These are phyloP conservation scores for Magallana nippona DNA, from an alignment of 2,888 invertebrate genomes.

Conservation along the genomic window DNA sequence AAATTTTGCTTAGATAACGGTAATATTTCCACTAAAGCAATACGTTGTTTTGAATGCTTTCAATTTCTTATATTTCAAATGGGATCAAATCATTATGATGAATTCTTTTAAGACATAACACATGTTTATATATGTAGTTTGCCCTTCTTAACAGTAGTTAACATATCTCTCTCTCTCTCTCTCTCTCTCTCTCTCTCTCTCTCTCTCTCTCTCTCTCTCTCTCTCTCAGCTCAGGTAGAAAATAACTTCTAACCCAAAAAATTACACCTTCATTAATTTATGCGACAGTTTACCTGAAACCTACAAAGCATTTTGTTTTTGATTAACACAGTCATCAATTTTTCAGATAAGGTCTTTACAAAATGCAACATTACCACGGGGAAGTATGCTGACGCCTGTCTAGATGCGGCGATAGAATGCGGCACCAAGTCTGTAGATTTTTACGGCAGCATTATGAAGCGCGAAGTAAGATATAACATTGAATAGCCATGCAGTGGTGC, in stretches of 20 bases:
- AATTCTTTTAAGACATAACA: no score
- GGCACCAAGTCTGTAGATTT: constrained; percentile 72
- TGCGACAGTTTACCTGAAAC: no score
- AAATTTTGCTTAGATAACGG: constrained; percentile 67
- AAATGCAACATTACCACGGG: constrained; percentile 66
- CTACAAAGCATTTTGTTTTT: neutral
- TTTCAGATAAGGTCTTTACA: constrained; percentile 57
- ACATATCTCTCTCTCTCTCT: neutral
- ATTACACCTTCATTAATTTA: no score
- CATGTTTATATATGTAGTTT: no score
- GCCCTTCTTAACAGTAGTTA: no score
- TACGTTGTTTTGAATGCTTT: no score
- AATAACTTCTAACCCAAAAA: no score
- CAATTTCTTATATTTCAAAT: no score
- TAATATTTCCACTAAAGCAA: constrained; percentile 16
- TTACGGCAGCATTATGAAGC: constrained; percentile 70
- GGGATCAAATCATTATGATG: no score
- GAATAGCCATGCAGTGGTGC: neutral
- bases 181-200: neutral
- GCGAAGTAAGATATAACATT: constrained; percentile 56
- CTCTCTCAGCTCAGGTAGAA: neutral
- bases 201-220: neutral
- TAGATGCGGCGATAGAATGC: constrained; percentile 63
- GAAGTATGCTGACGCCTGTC: constrained; percentile 71
- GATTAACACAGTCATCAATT: neutral